Evolutionary conservation across 2,888 invertebrate genomes (phyloP).

Genomic region (Tridacna crocea): DNA sequence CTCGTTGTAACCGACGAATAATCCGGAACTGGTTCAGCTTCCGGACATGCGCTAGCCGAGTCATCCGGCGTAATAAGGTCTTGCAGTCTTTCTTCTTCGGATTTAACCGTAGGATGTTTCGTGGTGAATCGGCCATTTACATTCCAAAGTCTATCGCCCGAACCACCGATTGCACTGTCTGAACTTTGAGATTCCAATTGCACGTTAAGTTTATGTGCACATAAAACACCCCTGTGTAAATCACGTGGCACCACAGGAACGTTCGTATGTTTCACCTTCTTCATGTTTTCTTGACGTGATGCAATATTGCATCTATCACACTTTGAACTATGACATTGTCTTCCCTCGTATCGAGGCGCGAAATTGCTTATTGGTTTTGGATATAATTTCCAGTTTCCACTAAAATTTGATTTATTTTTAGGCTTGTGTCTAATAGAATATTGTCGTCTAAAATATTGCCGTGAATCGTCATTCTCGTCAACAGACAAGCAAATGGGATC

Average conservation of each 20-base stretch:
- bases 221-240: neutral
- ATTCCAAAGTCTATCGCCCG: conserved; percentile 54
- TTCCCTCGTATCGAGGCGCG: conserved; percentile 49
- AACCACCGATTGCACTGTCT: conserved; percentile 63
- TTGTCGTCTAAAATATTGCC: conserved; percentile 40
- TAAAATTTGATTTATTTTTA: conserved; percentile 37
- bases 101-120: conserved; percentile 18
- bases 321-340: conserved; percentile 47
- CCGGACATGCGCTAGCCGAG: conserved; percentile 51
- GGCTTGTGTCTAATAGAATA: conserved; percentile 24
- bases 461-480: neutral
- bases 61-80: conserved; percentile 57
- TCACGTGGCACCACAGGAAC: neutral
- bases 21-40: conserved; percentile 51
- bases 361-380: conserved; percentile 47
- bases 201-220: neutral
- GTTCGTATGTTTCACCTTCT: neutral
- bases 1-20: conserved; percentile 39
- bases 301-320: conserved; percentile 51
- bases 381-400: conserved; percentile 57
- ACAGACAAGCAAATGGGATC: neutral
- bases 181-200: conserved; percentile 54
- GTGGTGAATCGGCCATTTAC: conserved; percentile 27
- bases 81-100: conserved; percentile 46
- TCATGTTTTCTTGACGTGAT: neutral